phyloP scores from a whole-genome alignment of 53 echinoderm and acorn worm genomes.

The Patiria pectinifera region DNA sequence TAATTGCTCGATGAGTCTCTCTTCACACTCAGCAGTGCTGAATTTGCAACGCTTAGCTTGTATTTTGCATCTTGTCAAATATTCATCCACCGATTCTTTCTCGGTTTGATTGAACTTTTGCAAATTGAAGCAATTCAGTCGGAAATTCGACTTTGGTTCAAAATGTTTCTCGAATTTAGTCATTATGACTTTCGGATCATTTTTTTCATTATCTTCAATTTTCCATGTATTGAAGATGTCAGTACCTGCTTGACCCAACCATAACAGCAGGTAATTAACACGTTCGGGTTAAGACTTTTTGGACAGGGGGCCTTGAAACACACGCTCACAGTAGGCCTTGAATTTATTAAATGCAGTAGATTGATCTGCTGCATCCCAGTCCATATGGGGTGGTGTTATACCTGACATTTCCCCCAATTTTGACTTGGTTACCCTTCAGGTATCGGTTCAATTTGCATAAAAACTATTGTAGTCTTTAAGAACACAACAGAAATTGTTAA shows the following conservation, averaged over 20 bases:
- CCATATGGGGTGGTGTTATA: slow-evolving; percentile 55
- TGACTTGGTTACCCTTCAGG: not conserved
- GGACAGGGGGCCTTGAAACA: slow-evolving; percentile 67
- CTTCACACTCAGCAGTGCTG: slow-evolving; percentile 32
- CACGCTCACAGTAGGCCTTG: slow-evolving; percentile 62
- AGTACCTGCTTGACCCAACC: slow-evolving; percentile 69
- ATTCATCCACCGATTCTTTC: slow-evolving; percentile 67
- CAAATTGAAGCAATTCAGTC: slow-evolving; percentile 61
- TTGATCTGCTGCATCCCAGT: slow-evolving; percentile 58
- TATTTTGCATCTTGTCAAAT: slow-evolving; percentile 41
- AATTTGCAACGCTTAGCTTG: slow-evolving; percentile 69
- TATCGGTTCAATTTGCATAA: slow-evolving; percentile 5
- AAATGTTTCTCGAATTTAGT: slow-evolving; percentile 63
- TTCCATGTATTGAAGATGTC: slow-evolving; percentile 71
- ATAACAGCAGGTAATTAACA: slow-evolving; percentile 59
- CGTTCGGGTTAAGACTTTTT: slow-evolving; percentile 45
- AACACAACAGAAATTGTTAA: not conserved
- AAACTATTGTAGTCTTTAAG: not conserved
- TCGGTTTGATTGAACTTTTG: slow-evolving; percentile 44
- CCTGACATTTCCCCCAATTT: slow-evolving; percentile 67
- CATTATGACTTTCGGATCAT: slow-evolving; percentile 53
- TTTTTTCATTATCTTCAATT: slow-evolving; percentile 35
- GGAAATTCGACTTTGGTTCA: slow-evolving; percentile 71
- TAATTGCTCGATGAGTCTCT: slow-evolving; percentile 66
- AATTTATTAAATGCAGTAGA: slow-evolving; percentile 62